Evolutionary conservation across 2,888 invertebrate genomes (phyloP).

Genomic region (Clostera curtula): DNA sequence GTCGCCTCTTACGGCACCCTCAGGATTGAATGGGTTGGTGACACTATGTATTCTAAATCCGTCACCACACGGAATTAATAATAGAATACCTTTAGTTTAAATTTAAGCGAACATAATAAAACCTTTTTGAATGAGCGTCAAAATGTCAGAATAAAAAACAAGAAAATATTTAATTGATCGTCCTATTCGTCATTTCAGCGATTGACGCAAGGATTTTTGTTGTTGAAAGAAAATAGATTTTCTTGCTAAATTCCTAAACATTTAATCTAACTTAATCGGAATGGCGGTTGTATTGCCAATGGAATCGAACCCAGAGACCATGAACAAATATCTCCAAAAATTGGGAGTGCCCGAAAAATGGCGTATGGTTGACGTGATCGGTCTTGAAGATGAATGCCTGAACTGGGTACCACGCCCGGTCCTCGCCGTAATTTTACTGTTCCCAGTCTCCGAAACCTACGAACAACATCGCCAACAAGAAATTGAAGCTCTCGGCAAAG

Average conservation of each 20-base stretch:
- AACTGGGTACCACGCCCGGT: constrained; percentile 90
- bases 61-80: too few relatives aligned
- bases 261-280: neutral
- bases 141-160: too few relatives aligned
- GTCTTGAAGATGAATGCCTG: constrained; percentile 89
- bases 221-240: neutral
- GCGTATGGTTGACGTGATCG: constrained; percentile 93
- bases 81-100: too few relatives aligned
- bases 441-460: constrained; percentile 87
- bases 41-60: too few relatives aligned
- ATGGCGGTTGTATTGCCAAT: constrained; percentile 54
- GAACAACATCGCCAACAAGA: constrained; percentile 81
- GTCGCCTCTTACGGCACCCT: too few relatives aligned
- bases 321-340: constrained; percentile 81
- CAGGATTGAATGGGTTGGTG: too few relatives aligned
- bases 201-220: too few relatives aligned
- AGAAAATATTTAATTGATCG: too few relatives aligned
- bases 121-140: too few relatives aligned
- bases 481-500: constrained; percentile 71
- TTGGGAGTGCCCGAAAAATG: constrained; percentile 88
- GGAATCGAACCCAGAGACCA: constrained; percentile 77
- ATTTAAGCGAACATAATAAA: too few relatives aligned
- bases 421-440: constrained; percentile 88
- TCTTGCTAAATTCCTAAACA: neutral
- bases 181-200: too few relatives aligned